Conservation (phyloP, 1,140 invertebrate species). For the Medauroidea extradentata region DNA sequence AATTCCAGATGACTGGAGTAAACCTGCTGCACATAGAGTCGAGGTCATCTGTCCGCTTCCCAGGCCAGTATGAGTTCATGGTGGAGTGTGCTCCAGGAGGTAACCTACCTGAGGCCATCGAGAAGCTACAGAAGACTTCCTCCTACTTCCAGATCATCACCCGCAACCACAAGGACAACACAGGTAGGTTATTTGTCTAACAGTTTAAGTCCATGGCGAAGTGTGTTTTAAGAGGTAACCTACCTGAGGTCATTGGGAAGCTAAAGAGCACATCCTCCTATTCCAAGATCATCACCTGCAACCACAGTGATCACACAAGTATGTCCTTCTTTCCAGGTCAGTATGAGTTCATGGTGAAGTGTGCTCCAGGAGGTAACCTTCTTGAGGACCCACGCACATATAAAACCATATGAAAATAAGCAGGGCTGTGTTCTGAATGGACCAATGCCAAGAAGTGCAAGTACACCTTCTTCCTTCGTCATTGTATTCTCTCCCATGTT, state of each 20-base stretch:
- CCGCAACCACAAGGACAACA: constrained; percentile 75
- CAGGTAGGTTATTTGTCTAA: constrained; percentile 46
- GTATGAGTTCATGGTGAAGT: constrained; percentile 98
- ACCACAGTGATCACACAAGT: too few relatives aligned
- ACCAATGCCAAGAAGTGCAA: constrained; percentile 72
- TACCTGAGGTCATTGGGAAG: too few relatives aligned
- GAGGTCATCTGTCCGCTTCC: constrained; percentile 69
- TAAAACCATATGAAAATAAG: too few relatives aligned
- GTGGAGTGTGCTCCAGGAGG: constrained; percentile 82
- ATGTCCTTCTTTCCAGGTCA: constrained; percentile 55
- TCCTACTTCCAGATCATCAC: constrained; percentile 84
- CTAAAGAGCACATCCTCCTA: constrained; percentile 1
- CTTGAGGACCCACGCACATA: too few relatives aligned
- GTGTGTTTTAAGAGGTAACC: too few relatives aligned
- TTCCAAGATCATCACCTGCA: background rate
- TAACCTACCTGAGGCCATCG: constrained; percentile 64
- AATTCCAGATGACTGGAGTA: constrained; percentile 67
- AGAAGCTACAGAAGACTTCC: constrained; percentile 60
- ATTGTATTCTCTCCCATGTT: too few relatives aligned
- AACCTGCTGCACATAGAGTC: constrained; percentile 89
- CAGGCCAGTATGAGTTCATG: constrained; percentile 89
- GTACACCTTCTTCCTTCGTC: constrained; percentile 66
- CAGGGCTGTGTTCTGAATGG: too few relatives aligned
- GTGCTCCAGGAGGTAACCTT: constrained; percentile 68
- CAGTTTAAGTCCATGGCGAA: background rate